Evolutionary conservation across 2,888 invertebrate species (phyloP), one percentile per base, ranked within the genome.

Genomic region (Cacoxenus indagator): DNA sequence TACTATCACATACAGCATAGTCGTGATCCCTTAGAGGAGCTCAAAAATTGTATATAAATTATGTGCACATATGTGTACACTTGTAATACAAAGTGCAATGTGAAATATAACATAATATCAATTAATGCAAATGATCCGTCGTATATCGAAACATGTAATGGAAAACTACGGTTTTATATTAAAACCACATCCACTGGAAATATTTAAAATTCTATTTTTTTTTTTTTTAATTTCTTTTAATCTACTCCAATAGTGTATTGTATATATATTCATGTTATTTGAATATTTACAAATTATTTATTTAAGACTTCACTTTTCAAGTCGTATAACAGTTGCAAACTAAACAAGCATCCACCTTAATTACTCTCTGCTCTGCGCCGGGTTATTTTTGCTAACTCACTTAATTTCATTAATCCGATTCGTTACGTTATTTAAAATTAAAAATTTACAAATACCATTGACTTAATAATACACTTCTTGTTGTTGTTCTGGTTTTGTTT

Each of bases 261-360:
- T 61, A 57, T 57, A 57, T 29, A 29, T 57, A 59, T 59, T 24
- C n/a, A 59, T 43, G 43, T 24, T 76, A 74, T 78, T 83, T 73
- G 76, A 77, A 77, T 80, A 81, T 81, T 83, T 81, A 81, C 80
- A 81, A 75, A 81, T 70, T 73, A 73, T 75, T 82, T 73, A 78
- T 81, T 78, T 79, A 79, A 57, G 67, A 67, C 69, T 67, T 73
- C 70, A 64, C 55, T 73, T 67, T 73, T 78, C 75, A 75, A 81
- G 83, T 81, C 80, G 82, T 81, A 81, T 81, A 81, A 81, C 80
- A 81, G 80, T 79, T 81, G 80, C 83, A 81, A 83, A 51, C 67
- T 81, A 83, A 81, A 81, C 82, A 83, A 80, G 82, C 83, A 70
- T 81, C 81, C 78, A 83, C 83, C 83, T 81, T 81, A 81, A 77